phyloP scores from a whole-genome alignment of 2,888 invertebrate genomes.

The Chaitophorus viminalis region DNA sequence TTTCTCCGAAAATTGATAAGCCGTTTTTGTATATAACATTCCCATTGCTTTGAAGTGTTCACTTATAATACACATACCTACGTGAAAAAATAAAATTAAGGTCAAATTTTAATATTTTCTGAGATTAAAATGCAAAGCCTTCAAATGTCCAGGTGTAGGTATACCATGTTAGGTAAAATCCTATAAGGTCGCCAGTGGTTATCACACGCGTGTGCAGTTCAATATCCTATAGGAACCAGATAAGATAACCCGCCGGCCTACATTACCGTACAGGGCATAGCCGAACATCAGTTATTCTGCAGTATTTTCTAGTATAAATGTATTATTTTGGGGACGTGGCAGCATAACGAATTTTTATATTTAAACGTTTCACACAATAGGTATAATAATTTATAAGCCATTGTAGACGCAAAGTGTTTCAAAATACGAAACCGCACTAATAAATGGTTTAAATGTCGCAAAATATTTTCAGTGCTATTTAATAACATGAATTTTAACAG shows the following conservation, averaged over 20 bases:
- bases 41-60: background rate
- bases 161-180: background rate
- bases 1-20: conserved; percentile 29
- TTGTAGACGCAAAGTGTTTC: background rate
- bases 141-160: conserved; percentile 50
- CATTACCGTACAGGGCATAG: background rate
- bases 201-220: conserved; percentile 32
- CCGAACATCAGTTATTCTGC: background rate
- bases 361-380: background rate
- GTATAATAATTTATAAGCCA: background rate
- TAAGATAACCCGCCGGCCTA: conserved; percentile 33
- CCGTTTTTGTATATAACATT: background rate
- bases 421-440: background rate
- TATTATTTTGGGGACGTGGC: background rate
- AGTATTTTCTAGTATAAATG: background rate
- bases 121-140: conserved; percentile 1
- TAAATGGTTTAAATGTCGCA: no score
- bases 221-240: conserved; percentile 50
- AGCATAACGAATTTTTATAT: background rate
- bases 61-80: background rate
- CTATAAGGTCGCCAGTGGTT: conserved; percentile 43
- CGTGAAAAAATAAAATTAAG: background rate
- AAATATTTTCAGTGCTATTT: no score
- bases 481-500: background rate
- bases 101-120: background rate